Evolutionary conservation across 2,113 vertebrate genomes (phyloP).

Genomic region (Bostrychus sinensis): DNA sequence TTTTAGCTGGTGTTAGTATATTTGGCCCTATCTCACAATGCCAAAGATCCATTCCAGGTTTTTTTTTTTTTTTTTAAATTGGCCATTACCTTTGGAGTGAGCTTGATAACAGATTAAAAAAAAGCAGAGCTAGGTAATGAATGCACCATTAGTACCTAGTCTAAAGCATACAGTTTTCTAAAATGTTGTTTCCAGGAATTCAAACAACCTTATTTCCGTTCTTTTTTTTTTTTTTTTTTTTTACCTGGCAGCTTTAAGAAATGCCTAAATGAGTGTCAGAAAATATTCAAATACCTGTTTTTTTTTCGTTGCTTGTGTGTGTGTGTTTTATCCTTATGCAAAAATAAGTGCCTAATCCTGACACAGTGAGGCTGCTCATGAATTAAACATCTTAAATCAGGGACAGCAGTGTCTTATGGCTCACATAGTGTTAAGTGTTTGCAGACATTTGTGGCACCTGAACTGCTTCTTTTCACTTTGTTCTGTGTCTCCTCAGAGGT

Average conservation of each 20-base stretch:
- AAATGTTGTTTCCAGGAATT: slow-evolving; percentile 12
- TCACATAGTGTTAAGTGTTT: slow-evolving; percentile 7
- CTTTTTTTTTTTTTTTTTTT: not conserved
- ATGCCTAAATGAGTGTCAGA: slow-evolving; percentile 2
- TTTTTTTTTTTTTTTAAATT: too few species aligned
- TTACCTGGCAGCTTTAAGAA: slow-evolving; percentile 2
- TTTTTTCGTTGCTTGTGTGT: slow-evolving; percentile 10
- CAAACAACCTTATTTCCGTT: slow-evolving; percentile 18
- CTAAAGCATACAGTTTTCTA: not conserved
- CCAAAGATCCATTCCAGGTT: too few species aligned
- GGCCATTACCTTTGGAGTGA: too few species aligned
- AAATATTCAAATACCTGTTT: slow-evolving; percentile 18
- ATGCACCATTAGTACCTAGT: not conserved
- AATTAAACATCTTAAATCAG: slow-evolving; percentile 51
- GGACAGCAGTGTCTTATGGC: slow-evolving; percentile 5
- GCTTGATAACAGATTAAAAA: too few species aligned
- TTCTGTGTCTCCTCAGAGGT: not conserved
- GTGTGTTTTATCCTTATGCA: slow-evolving; percentile 50
- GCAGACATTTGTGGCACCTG: not conserved
- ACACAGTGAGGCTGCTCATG: slow-evolving; percentile 33
- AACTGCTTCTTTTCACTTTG: not conserved
- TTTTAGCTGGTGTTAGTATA: too few species aligned
- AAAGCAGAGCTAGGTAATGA: too few species aligned
- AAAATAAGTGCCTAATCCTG: slow-evolving; percentile 37
- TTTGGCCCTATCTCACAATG: too few species aligned